A percentile compares a stretch with the other conserved stretches of the same genome.
phyloP scores from a whole-genome alignment of 1,140 invertebrate species.

The Leucophenga varia region DNA sequence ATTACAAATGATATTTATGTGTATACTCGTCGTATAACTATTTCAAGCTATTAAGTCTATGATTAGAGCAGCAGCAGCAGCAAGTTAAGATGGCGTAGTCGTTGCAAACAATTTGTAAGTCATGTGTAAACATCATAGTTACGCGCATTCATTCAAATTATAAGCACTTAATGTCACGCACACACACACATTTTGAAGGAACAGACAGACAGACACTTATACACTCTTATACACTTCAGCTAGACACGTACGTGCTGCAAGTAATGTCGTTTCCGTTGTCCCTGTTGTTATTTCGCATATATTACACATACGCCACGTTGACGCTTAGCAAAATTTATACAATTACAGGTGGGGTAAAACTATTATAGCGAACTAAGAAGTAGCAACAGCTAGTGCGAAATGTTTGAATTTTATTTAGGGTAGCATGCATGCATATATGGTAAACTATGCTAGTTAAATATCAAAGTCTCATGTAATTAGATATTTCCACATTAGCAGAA shows the following conservation, averaged over 20 bases:
- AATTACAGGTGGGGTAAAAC: background rate
- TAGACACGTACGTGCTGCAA: background rate
- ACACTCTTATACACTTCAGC: background rate
- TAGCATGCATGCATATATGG: background rate
- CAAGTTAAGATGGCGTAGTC: slow-evolving; percentile 19
- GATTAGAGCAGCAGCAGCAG: slow-evolving; percentile 23
- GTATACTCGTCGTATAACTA: too few relatives aligned
- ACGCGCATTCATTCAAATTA: slow-evolving; percentile 50
- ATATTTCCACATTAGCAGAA: slow-evolving; percentile 38
- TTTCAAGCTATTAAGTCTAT: too few relatives aligned
- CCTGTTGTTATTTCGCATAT: background rate
- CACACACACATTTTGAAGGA: slow-evolving; percentile 13
- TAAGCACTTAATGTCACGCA: slow-evolving; percentile 49
- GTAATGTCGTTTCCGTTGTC: too few relatives aligned
- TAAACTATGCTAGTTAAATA: slow-evolving; percentile 35
- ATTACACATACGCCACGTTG: slow-evolving; percentile 25
- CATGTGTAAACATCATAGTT: slow-evolving; percentile 54
- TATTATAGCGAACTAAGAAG: slow-evolving; percentile 12
- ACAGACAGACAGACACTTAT: background rate
- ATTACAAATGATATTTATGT: too few relatives aligned
- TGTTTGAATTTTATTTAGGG: slow-evolving; percentile 1
- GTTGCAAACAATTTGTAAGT: slow-evolving; percentile 53
- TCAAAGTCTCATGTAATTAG: slow-evolving; percentile 47
- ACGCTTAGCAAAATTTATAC: slow-evolving; percentile 4
- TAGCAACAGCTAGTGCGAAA: slow-evolving; percentile 11